Conservation (phyloP, 2,888 invertebrate genomes). For the Mechanitis mazaeus region DNA sequence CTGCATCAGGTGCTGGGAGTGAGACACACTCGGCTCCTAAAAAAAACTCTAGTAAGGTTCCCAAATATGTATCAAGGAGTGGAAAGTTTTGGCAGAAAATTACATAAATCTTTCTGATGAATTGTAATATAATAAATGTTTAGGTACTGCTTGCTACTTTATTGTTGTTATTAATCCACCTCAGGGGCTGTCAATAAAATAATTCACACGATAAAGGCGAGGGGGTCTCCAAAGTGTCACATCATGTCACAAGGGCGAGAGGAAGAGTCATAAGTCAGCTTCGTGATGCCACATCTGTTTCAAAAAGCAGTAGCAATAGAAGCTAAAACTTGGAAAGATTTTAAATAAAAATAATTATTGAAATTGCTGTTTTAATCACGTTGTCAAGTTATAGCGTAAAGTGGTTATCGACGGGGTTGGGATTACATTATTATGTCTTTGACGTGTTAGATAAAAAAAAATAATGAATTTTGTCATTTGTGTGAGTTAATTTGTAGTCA, state of each 20-base stretch:
- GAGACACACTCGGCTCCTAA: slow-evolving; percentile 72
- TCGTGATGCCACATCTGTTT: background rate
- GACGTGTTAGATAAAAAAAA: no score
- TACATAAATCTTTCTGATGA: slow-evolving; percentile 45
- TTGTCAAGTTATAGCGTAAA: background rate
- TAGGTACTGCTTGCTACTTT: slow-evolving; percentile 24
- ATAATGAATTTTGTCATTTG: no score
- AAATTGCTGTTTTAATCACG: slow-evolving; percentile 5
- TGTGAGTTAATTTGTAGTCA: background rate
- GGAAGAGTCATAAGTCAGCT: background rate
- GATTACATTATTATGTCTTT: background rate
- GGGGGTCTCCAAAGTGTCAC: slow-evolving; percentile 2
- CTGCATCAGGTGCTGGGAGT: slow-evolving; percentile 82
- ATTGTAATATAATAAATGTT: slow-evolving; percentile 32
- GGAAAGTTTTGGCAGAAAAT: slow-evolving; percentile 83
- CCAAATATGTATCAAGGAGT: slow-evolving; percentile 79
- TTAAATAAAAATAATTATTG: slow-evolving; percentile 4
- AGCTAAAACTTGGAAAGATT: background rate
- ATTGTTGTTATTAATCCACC: slow-evolving; percentile 9
- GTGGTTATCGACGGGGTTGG: background rate
- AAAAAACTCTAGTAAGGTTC: slow-evolving; percentile 86
- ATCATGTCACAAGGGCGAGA: slow-evolving; percentile 6
- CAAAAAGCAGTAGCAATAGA: slow-evolving; percentile 1
- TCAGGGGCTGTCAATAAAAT: slow-evolving; percentile 8
- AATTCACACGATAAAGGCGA: slow-evolving; percentile 2